A percentile compares a stretch with the other conserved stretches of the same genome.
phyloP scores from a whole-genome alignment of 2,113 vertebrate species.

The Antigone vipio region DNA sequence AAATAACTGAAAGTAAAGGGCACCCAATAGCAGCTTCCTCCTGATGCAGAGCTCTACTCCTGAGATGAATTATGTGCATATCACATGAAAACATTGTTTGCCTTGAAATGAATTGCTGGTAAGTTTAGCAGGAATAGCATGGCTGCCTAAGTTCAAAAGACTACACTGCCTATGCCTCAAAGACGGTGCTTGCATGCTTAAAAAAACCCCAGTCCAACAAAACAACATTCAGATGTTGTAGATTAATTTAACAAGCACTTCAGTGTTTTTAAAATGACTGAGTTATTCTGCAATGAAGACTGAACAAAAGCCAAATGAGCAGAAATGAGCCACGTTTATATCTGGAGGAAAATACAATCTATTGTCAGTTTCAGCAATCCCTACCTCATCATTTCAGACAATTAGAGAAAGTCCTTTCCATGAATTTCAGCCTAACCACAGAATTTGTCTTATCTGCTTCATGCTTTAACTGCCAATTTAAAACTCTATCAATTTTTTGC shows the following conservation, averaged over 20 bases:
- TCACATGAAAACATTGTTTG: not conserved
- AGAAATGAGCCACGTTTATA: not conserved
- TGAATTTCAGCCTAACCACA: not conserved
- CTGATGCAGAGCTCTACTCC: not conserved
- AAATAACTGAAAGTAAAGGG: not conserved
- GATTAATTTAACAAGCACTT: not conserved
- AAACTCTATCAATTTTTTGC: not conserved
- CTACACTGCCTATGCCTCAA: not conserved
- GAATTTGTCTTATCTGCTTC: not conserved
- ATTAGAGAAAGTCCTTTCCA: not conserved
- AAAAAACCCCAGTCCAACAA: not conserved
- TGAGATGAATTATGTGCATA: not conserved
- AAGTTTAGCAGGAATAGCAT: not conserved
- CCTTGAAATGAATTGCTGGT: not conserved
- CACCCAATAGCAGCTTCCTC: not conserved
- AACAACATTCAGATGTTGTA: not conserved
- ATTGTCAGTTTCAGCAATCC: not conserved
- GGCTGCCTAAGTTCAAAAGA: not conserved
- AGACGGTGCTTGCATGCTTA: not conserved
- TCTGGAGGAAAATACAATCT: not conserved
- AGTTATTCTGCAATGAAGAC: not conserved
- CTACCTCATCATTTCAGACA: not conserved
- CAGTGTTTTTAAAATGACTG: not conserved
- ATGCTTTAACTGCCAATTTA: not conserved
- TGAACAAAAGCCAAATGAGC: not conserved